Percentiles rank a stretch among this genome's conserved stretches.
Conservation (phyloP, 2,797 vertebrate species). For the Myripristis jacobus region DNA sequence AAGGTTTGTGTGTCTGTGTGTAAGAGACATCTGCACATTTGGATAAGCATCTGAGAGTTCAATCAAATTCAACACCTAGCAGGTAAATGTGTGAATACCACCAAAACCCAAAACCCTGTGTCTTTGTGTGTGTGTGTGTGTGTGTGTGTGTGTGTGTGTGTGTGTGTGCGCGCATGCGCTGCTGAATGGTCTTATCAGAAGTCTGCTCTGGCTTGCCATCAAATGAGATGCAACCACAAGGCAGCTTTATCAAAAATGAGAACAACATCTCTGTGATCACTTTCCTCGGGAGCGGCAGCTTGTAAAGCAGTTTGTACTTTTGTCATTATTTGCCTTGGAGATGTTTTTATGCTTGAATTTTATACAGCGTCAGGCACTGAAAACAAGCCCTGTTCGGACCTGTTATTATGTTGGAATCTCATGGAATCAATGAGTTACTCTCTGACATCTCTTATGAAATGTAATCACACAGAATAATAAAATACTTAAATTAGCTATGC, state of each 20-base stretch:
- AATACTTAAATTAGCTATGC: no score
- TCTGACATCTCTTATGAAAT: constrained; percentile 5
- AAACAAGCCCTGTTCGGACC: constrained; percentile 22
- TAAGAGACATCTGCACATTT: constrained; percentile 82
- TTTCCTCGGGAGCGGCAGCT: constrained; percentile 39
- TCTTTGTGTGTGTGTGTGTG: constrained; percentile 31
- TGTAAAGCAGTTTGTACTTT: constrained; percentile 26
- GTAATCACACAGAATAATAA: constrained; percentile 16
- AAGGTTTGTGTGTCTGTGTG: no score
- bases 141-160: constrained; percentile 25
- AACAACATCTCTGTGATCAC: constrained; percentile 60
- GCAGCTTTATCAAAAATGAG: constrained; percentile 50
- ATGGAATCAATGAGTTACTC: constrained; percentile 31
- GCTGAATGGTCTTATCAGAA: constrained; percentile 22
- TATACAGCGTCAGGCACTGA: constrained; percentile 29
- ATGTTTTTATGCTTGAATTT: constrained; percentile 18
- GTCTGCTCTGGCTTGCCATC: constrained; percentile 71
- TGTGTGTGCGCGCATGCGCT: constrained; percentile 29
- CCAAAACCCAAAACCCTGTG: constrained; percentile 20
- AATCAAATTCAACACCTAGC: constrained; percentile 81
- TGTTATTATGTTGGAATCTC: no score
- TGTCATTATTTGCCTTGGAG: constrained; percentile 42
- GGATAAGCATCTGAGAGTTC: constrained; percentile 79
- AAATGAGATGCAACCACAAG: constrained; percentile 57
- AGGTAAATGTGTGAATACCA: constrained; percentile 75